Evolutionary conservation across 2,113 vertebrate genomes (phyloP), one percentile per base, ranked within the genome.

Genomic region (Cochlearius cochlearius): DNA sequence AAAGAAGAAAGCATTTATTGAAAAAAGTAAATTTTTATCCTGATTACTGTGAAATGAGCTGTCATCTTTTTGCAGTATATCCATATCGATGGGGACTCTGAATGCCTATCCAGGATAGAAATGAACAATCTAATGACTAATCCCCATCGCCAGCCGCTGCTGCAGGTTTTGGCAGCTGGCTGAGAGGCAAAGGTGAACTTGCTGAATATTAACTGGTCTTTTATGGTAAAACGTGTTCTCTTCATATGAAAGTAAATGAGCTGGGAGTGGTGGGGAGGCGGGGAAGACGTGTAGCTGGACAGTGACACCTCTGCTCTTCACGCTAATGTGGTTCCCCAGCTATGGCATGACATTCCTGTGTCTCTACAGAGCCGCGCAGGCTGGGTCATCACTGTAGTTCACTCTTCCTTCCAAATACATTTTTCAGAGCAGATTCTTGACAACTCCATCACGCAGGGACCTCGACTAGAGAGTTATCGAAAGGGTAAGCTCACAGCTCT

Each of bases 31-130:
- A 67, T 16, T n/a, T 56, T 69, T 69, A 43, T 52, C 43, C 25
- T 50, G 19, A 29, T 55, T 8, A 25, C 69, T 73, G 41, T 76
- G 60, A 52, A 84, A 52, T 3, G 6, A 81, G 25, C 8, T 39
- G 8, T 45, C 52, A 20, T 30, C 39, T 60, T 91, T 53, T 32
- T 63, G 32, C 64, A n/a, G 21, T 52, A 7, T 18, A 7, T 52
- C 19, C 15, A 0, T 66, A 6, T 36, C 0, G 0, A 2, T 43
- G 58, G 34, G 45, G 38, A 36, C 21, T 45, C 18, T 19, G 12
- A 78, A 29, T 53, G 23, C 62, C 82, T 72, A 4, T 25, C 8
- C 36, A 38, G 67, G 25, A 7, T 16, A 49, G 36, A 36, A 73
- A 60, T 6, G 11, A 79, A 32, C 10, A 59, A 9, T 82, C 12